A percentile compares a stretch with the other conserved stretches of the same genome.
Evolutionary conservation across 2,797 vertebrate species (phyloP).

Genomic region (Epinephelus malabaricus): DNA sequence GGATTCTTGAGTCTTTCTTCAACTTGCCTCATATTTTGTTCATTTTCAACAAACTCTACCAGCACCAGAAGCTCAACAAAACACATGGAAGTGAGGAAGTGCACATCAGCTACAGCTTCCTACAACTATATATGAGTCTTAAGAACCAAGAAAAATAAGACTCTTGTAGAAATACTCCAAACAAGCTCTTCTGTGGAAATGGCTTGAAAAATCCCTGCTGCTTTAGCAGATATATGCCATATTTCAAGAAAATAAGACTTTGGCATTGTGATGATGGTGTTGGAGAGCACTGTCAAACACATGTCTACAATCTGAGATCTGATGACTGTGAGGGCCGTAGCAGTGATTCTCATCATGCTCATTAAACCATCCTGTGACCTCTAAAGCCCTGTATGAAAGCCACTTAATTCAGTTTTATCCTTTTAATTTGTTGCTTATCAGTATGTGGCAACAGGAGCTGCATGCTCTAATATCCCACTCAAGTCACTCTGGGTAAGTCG

Average conservation of each 20-base stretch:
- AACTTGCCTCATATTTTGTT: neutral
- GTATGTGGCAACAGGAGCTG: neutral
- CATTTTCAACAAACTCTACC: neutral
- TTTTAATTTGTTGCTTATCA: neutral
- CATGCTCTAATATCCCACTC: conserved; percentile 8
- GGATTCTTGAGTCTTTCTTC: neutral
- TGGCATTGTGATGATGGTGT: neutral
- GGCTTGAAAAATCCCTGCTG: neutral
- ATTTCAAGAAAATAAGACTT: neutral
- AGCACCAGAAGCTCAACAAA: neutral
- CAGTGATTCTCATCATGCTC: conserved; percentile 12
- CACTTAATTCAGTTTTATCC: neutral
- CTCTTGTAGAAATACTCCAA: neutral
- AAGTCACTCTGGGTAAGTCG: neutral
- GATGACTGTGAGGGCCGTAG: conserved; percentile 10
- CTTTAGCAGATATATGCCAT: neutral
- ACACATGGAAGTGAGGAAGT: neutral
- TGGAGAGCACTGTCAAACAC: too few relatives aligned
- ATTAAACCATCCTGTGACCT: neutral
- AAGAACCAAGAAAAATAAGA: neutral
- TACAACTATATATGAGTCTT: neutral
- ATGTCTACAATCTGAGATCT: neutral
- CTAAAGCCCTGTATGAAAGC: neutral
- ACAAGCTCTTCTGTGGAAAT: neutral
- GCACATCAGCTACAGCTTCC: neutral